Percentiles rank a stretch among this genome's conserved stretches.
These are phyloP conservation scores for Carlito syrichta DNA, from an alignment of 2,113 vertebrate genomes.

Conservation along the genomic window DNA sequence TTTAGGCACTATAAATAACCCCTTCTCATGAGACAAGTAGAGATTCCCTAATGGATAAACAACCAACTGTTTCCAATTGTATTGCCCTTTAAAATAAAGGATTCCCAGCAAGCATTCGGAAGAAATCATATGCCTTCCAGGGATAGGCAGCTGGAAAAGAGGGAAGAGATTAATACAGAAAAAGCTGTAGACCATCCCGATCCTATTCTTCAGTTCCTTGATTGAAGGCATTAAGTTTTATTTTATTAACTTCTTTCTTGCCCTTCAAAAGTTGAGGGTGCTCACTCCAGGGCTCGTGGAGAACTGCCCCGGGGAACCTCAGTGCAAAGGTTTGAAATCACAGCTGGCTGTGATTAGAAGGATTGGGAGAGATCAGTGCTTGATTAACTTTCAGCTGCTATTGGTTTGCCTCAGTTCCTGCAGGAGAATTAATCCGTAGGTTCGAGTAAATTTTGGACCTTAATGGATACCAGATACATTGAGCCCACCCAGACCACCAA, in stretches of 20 bases:
- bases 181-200: conserved; percentile 75
- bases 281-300: conserved; percentile 64
- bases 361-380: conserved; percentile 84
- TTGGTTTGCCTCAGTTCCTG: conserved; percentile 85
- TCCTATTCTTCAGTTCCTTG: conserved; percentile 71
- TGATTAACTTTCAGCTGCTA: conserved; percentile 86
- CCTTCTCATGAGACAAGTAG: not conserved
- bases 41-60: not conserved
- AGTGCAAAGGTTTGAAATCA: conserved; percentile 77
- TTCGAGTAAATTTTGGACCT: conserved; percentile 81
- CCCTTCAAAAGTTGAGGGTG: conserved; percentile 79
- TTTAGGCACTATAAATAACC: not conserved
- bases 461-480: conserved; percentile 84
- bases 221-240: conserved; percentile 85
- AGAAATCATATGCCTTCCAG: conserved; percentile 55
- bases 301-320: conserved; percentile 78
- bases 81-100: not conserved
- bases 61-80: not conserved
- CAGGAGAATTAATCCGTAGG: conserved; percentile 84
- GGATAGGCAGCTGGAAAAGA: conserved; percentile 74
- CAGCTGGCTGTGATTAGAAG: conserved; percentile 88
- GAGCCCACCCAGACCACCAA: conserved; percentile 80
- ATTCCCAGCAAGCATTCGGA: not conserved
- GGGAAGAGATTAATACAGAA: conserved; percentile 81
- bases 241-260: conserved; percentile 87